Conservation (phyloP, 1,140 invertebrate species). For the Aphis craccivora region DNA sequence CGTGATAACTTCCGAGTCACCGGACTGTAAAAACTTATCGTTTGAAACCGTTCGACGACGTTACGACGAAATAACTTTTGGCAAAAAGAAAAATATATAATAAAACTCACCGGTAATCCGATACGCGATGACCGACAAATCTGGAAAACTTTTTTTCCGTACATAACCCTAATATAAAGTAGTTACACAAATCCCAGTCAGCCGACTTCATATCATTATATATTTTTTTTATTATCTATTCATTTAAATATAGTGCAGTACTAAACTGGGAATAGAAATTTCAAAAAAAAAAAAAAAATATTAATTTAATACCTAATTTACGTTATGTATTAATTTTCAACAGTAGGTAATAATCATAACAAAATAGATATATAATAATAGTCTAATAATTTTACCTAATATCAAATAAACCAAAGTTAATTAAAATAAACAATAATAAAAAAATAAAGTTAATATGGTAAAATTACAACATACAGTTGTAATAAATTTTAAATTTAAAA, state of each 20-base stretch:
- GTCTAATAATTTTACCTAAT: not conserved
- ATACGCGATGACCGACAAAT: not conserved
- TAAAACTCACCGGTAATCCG: not conserved
- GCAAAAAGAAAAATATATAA: not conserved
- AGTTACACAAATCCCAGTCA: not conserved
- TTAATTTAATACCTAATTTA: too few relatives aligned
- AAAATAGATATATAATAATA: too few relatives aligned
- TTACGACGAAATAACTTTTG: not conserved
- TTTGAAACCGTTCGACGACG: conserved; percentile 8
- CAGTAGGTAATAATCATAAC: too few relatives aligned
- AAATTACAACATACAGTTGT: not conserved
- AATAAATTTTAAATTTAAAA: not conserved
- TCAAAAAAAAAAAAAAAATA: too few relatives aligned
- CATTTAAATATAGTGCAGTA: not conserved
- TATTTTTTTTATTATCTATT: not conserved
- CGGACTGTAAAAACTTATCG: conserved; percentile 31
- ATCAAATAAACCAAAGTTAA: not conserved
- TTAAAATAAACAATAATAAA: not conserved
- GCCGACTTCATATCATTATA: not conserved
- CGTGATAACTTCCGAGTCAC: not conserved
- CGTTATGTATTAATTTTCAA: too few relatives aligned
- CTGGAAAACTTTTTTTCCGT: not conserved
- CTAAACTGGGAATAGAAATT: too few relatives aligned
- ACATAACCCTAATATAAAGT: not conserved
- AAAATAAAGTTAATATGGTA: not conserved